Base-by-base conservation (phyloP, 2,888 invertebrate genomes). In the Geotrupes spiniger region DNA sequence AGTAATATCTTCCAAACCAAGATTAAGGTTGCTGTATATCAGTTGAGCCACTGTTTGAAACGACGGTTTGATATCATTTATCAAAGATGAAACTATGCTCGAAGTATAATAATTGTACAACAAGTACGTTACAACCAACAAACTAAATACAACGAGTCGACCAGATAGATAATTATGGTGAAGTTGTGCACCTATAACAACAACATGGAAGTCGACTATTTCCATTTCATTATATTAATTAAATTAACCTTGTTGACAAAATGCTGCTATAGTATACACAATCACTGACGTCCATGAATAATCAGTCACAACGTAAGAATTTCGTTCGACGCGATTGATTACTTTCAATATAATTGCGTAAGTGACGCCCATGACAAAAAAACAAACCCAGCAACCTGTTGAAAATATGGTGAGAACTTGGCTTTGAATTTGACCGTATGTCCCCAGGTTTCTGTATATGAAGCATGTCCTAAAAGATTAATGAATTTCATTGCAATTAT, bases 51-150 rank as follows among this genome's bases (percentile, higher is more conserved):
- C 62, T 1, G 76, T 76, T 62, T 72, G 75, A 46, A 80, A 74
- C 31, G 76, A 73, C 2, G 74, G 72, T 0, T 79, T 76, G 1
- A 76, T 75, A 1, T 74, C 76, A 38, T 73, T 79, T 25, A 81
- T 68, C 2, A 80, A 64, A 64, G 78, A 78, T 40, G 80, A 79
- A 2, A 81, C 79, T 9, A 81, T 77, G 51, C 80, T 80, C 37
- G 80, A 80, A 0, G 80, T 80, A 63, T 80, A 81, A 65, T 78
- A 80, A 61, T 80, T 80, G 65, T 78, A 80, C 2, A 78, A 67
- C 9, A 81, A 63, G 1, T 78, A 57, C 5, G 69, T 69, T 10
- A 69, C 59, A 4, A 69, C 49, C 9, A 70, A 57, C 4, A 68
- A 54, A 15, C 55, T 57, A 6, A 71, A 52, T 36, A 68, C 58